These are phyloP conservation scores for Cyclophora albipunctata DNA, from an alignment of 2,888 invertebrate species.

Conservation along the genomic window DNA sequence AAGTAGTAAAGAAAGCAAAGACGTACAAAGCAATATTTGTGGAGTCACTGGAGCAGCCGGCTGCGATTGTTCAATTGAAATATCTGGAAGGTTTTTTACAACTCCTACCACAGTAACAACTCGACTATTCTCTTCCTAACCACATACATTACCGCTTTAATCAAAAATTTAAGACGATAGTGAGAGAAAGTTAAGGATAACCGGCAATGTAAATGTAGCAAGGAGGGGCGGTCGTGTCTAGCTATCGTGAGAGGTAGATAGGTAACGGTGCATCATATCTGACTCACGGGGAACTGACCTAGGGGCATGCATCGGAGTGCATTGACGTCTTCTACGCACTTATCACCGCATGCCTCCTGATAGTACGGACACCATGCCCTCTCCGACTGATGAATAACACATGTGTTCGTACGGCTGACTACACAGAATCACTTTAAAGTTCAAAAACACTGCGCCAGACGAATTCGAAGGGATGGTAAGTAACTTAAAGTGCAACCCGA, in stretches of 20 bases:
- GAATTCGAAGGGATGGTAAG: neutral
- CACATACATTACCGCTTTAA: slow-evolving; percentile 24
- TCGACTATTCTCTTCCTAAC: too few relatives aligned
- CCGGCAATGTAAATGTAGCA: slow-evolving; percentile 28
- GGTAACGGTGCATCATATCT: slow-evolving; percentile 69
- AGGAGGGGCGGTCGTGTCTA: slow-evolving; percentile 4
- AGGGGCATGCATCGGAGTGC: slow-evolving; percentile 69
- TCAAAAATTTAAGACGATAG: too few relatives aligned
- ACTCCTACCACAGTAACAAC: neutral
- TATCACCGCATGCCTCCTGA: slow-evolving; percentile 71
- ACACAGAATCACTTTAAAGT: slow-evolving; percentile 46
- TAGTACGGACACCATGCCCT: slow-evolving; percentile 64
- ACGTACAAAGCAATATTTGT: slow-evolving; percentile 44
- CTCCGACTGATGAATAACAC: slow-evolving; percentile 62
- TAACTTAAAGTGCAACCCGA: too few relatives aligned
- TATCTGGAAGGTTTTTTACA: slow-evolving; percentile 7
- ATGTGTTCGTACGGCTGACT: slow-evolving; percentile 56
- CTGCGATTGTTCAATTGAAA: slow-evolving; percentile 42
- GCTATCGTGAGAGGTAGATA: slow-evolving; percentile 49
- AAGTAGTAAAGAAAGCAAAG: slow-evolving; percentile 55
- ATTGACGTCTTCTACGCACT: slow-evolving; percentile 67
- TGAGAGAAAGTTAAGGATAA: neutral
- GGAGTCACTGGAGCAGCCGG: slow-evolving; percentile 64
- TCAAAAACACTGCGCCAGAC: slow-evolving; percentile 38
- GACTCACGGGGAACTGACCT: slow-evolving; percentile 75